Percentiles rank a stretch among this genome's conserved stretches.
phyloP scores from a whole-genome alignment of 2,888 invertebrate genomes.

The Melanostoma scalare region DNA sequence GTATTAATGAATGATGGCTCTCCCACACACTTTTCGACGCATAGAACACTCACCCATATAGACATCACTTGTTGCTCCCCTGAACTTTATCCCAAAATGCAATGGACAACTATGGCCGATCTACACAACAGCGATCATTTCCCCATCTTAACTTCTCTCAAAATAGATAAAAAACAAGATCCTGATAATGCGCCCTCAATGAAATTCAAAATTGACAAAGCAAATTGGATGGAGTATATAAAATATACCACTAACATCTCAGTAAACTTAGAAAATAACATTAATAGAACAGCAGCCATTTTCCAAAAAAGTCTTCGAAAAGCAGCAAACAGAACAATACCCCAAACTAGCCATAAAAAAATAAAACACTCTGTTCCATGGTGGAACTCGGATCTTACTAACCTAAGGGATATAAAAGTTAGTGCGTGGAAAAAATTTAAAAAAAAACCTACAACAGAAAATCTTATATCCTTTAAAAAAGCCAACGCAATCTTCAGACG shows the following conservation, averaged over 20 bases:
- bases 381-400: not conserved
- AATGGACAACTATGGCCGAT: conserved; percentile 23
- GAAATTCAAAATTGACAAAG: not conserved
- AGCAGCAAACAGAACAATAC: not conserved
- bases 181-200: not conserved
- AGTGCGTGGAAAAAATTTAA: not conserved
- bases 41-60: conserved; percentile 15
- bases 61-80: conserved; percentile 28
- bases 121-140: conserved; percentile 34
- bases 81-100: not conserved
- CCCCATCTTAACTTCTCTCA: not conserved
- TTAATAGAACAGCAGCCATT: not conserved
- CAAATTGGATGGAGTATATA: not conserved
- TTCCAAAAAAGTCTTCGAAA: not conserved
- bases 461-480: not conserved
- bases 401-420: not conserved
- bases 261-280: not conserved
- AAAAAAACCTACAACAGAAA: not conserved
- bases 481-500: conserved; percentile 1
- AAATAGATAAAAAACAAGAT: not conserved
- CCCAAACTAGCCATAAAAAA: not conserved
- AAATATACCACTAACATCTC: not conserved
- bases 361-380: not conserved
- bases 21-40: no score
- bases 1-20: not conserved